Percentiles rank a stretch among this genome's conserved stretches.
Evolutionary conservation across 2,113 vertebrate genomes (phyloP).

Genomic region (Balaeniceps rex): DNA sequence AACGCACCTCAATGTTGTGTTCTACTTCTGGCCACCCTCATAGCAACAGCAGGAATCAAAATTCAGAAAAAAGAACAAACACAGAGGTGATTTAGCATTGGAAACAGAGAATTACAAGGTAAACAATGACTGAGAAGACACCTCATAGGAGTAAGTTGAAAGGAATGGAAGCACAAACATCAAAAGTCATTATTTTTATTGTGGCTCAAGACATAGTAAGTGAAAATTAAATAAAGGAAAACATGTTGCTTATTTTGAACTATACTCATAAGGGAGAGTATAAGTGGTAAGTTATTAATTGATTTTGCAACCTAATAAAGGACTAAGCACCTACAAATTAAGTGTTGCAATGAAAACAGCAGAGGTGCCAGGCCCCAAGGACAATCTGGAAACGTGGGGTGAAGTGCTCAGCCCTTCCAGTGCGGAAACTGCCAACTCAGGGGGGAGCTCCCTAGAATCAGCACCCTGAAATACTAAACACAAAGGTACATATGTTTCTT

Average conservation of each 20-base stretch:
- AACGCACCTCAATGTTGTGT: background rate
- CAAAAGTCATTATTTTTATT: background rate
- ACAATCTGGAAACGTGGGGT: background rate
- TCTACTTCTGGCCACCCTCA: background rate
- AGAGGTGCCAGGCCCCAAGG: background rate
- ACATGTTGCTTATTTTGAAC: background rate
- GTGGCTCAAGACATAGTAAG: background rate
- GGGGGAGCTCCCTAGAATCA: background rate
- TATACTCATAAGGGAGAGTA: background rate
- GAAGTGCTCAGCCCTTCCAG: background rate
- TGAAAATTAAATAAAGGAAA: background rate
- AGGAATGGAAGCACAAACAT: background rate
- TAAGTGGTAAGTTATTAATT: background rate
- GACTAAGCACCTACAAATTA: background rate
- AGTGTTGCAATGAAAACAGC: background rate
- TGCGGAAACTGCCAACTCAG: accelerated
- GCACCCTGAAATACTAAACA: background rate
- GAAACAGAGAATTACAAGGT: background rate
- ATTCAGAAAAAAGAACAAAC: background rate
- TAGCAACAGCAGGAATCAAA: background rate
- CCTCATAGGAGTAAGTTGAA: background rate
- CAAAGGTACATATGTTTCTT: background rate
- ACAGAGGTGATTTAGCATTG: background rate
- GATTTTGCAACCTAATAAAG: background rate
- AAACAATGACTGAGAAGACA: background rate